phyloP scores from a whole-genome alignment of 1,140 invertebrate species.

The Akabosia matsudoensis region DNA sequence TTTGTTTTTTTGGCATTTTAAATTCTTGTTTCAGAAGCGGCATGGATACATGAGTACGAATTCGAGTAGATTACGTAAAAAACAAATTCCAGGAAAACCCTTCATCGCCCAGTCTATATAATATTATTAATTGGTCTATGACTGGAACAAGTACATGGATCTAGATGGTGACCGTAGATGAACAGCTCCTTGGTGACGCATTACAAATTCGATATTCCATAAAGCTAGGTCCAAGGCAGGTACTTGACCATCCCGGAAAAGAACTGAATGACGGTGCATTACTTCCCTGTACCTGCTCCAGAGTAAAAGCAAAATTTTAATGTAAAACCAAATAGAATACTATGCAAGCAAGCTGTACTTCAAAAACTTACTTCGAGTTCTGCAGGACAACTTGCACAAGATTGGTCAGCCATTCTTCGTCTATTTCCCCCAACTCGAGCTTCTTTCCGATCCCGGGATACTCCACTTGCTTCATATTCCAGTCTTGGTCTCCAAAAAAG shows the following conservation, averaged over 20 bases:
- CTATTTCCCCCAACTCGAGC: neutral
- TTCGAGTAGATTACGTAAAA: no score
- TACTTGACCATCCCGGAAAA: slow-evolving; percentile 39
- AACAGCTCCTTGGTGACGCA: slow-evolving; percentile 41
- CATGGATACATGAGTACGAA: neutral
- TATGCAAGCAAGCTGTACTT: neutral
- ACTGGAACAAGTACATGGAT: neutral
- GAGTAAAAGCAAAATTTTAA: neutral
- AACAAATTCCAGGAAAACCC: no score
- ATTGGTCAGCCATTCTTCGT: neutral
- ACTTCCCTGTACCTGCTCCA: neutral
- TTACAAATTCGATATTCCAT: slow-evolving; percentile 46
- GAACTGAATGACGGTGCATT: neutral
- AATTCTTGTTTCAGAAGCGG: no score
- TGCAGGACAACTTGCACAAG: neutral
- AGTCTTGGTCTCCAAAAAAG: slow-evolving; percentile 13
- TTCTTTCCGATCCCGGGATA: neutral
- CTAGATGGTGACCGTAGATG: slow-evolving; percentile 35
- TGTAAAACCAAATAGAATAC: neutral
- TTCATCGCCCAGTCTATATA: no score
- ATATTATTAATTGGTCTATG: no score
- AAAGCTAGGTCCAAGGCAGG: slow-evolving; percentile 44
- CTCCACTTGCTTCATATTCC: neutral
- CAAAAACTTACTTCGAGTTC: neutral
- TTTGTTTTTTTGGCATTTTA: no score